A percentile compares a stretch with the other conserved stretches of the same genome.
phyloP scores from a whole-genome alignment of 2,797 vertebrate species.

The Hybognathus amarus region DNA sequence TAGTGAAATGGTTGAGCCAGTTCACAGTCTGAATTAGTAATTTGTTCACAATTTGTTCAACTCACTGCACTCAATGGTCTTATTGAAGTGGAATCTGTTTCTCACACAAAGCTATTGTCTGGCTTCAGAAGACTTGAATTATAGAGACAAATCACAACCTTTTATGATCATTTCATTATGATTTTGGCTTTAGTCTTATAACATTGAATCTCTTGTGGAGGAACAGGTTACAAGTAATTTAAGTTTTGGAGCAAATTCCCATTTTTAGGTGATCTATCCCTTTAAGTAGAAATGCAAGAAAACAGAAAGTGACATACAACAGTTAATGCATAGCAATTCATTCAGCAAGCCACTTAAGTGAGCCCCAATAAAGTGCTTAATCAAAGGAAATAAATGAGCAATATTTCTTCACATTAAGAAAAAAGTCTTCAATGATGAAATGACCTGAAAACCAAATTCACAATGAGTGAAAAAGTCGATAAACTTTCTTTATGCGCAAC shows the following conservation, averaged over 20 bases:
- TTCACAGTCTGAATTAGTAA: background rate
- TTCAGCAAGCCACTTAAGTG: slow-evolving; percentile 45
- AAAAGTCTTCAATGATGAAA: background rate
- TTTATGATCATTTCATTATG: background rate
- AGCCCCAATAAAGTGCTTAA: slow-evolving; percentile 21
- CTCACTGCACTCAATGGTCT: background rate
- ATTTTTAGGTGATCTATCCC: background rate
- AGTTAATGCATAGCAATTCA: slow-evolving; percentile 43
- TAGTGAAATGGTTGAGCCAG: background rate
- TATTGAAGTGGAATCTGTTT: background rate
- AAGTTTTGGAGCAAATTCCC: background rate
- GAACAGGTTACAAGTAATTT: background rate
- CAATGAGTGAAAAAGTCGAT: background rate
- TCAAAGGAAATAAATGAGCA: slow-evolving; percentile 2
- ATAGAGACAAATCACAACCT: background rate
- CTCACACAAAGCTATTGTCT: background rate
- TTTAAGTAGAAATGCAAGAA: slow-evolving; percentile 21
- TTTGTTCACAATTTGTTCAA: background rate
- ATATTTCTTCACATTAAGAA: slow-evolving; percentile 4
- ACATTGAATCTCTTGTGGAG: background rate
- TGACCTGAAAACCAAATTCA: background rate
- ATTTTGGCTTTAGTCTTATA: background rate
- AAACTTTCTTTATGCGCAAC: background rate
- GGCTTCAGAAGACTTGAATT: background rate
- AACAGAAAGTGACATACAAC: slow-evolving; percentile 36